Evolutionary conservation across 1,140 invertebrate species (phyloP), one percentile per base, ranked within the genome.

Genomic region (Tetranychus urticae): DNA sequence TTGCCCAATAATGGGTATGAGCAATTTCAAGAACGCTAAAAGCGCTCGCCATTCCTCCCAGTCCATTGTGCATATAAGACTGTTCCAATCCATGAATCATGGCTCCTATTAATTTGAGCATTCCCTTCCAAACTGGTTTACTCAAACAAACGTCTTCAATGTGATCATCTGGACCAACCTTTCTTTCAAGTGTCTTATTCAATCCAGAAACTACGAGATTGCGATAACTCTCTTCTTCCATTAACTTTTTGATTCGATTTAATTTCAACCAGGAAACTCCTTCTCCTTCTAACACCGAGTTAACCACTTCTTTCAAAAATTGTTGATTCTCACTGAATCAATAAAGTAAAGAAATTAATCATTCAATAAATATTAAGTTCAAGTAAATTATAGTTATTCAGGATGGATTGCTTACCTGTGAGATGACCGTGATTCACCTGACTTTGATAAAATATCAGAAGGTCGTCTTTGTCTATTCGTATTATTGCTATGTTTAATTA

Each of bases 161-260:
- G 70, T 94, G 89, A 75, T 94, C 88, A 71, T 93, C 88, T 2
- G 92, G 89, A 58, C 85, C 84, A 48, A 96, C 84, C 74, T 93
- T 96, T 65, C 82, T 82, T 67, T 92, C 90, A 31, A 97, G 77
- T 62, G 89, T 91, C 66, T 85, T 84, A 71, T 98, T 98, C 8
- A 99, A 75, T 70, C 94, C 90, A 57, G 85, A 88, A 2, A 97
- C 81, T 10, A 97, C 85, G 71, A 98, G 83, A 70, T 92, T 94
- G 39, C 96, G 78, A 75, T 97, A 94, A 60, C 86, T 96, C 75
- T 99, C 96, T 73, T 98, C 93, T 73, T 98, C 94, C 88, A 99
- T 93, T 5, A 99, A 73, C 70, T 94, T 93, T 69, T 89, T 91
- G 31, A 98, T 75, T 45, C 92, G 80, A 69, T 87, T 92, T 6